A percentile compares a stretch with the other conserved stretches of the same genome.
These are phyloP conservation scores for Drosophila sproati DNA, from an alignment of 1,140 invertebrate genomes.

Conservation along the genomic window DNA sequence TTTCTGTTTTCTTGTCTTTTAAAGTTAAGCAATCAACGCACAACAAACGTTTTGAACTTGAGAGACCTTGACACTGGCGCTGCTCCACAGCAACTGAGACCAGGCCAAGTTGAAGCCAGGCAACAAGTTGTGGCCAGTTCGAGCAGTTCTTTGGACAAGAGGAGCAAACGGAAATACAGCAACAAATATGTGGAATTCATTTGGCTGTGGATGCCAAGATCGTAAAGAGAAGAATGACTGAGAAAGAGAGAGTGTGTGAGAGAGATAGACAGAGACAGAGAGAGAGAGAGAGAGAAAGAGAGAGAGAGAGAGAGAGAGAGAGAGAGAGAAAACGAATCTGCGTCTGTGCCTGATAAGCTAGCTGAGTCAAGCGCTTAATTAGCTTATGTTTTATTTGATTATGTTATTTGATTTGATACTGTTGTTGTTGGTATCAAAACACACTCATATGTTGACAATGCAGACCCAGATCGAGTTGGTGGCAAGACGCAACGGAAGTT, in stretches of 20 bases:
- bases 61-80: conserved; percentile 85
- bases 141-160: conserved; percentile 62
- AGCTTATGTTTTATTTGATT: conserved; percentile 37
- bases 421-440: background rate
- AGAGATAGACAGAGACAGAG: too few relatives aligned
- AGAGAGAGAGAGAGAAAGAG: conserved; percentile 5
- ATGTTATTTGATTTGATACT: conserved; percentile 42
- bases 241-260: background rate
- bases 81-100: conserved; percentile 78
- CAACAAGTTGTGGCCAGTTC: conserved; percentile 63
- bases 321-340: conserved; percentile 14
- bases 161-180: conserved; percentile 2
- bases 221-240: conserved; percentile 1
- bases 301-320: conserved; percentile 2
- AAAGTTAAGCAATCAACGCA: conserved; percentile 30
- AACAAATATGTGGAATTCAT: conserved; percentile 33
- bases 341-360: conserved; percentile 55
- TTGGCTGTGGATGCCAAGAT: conserved; percentile 39
- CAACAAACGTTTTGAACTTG: conserved; percentile 77
- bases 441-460: background rate
- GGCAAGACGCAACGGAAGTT: conserved; percentile 56
- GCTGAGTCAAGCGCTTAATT: conserved; percentile 42
- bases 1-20: conserved; percentile 8
- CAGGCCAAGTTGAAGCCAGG: conserved; percentile 35
- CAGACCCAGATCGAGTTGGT: background rate